phyloP scores from a whole-genome alignment of 2,888 invertebrate genomes.

The Oxycera nigricornis region DNA sequence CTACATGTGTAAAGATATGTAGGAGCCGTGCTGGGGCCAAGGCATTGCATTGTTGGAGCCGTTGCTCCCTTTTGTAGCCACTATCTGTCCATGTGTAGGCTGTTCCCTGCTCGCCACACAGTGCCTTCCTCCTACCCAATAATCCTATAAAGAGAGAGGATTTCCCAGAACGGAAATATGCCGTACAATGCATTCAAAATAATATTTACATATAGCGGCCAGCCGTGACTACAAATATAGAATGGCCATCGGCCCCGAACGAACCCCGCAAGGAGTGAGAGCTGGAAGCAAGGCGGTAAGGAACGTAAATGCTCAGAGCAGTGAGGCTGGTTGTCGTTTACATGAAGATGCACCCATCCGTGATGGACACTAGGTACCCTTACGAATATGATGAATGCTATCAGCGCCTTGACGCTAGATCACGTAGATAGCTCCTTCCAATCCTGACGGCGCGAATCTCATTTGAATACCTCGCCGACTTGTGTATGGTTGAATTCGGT shows the following conservation, averaged over 20 bases:
- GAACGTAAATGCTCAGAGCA: not conserved
- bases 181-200: not conserved
- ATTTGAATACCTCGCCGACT: too few species aligned
- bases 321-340: too few species aligned
- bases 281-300: not conserved
- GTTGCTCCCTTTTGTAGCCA: conserved; percentile 21
- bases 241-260: not conserved
- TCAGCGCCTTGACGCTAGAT: too few species aligned
- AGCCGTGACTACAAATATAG: not conserved
- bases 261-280: conserved; percentile 18
- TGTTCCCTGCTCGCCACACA: not conserved
- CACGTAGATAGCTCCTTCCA: too few species aligned
- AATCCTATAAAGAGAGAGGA: conserved; percentile 36
- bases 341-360: conserved; percentile 12
- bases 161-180: conserved; percentile 37
- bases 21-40: conserved; percentile 17
- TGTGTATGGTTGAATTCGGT: too few species aligned
- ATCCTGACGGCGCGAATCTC: too few species aligned
- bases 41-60: not conserved
- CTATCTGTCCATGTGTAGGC: not conserved
- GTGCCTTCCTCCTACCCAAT: conserved; percentile 22
- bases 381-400: not conserved
- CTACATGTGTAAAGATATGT: not conserved
- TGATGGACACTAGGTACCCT: not conserved
- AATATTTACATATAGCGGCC: not conserved